Evolutionary conservation across 2,113 vertebrate species (phyloP), one percentile per base, ranked within the genome.

Genomic region (Festucalex cinctus): DNA sequence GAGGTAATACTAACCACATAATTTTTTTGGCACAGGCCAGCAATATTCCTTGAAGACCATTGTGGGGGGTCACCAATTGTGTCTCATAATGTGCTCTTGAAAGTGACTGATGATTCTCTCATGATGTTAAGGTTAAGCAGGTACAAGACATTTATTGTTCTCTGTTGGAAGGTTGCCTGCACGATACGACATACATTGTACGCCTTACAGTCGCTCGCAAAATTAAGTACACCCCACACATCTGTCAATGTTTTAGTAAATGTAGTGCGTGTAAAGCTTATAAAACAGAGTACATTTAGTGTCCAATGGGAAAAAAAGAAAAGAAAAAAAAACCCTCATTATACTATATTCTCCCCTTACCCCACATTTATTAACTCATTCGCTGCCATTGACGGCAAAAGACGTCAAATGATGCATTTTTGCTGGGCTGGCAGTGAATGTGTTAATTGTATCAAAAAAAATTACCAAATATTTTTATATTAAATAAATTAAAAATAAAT

Each of bases 71-170:
- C 22, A 63, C 49, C 4, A 41, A 20, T 28, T 48, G 61, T 53
- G 28, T 65, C 32, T 26, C 19, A 8, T 53, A 28, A 66, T 77
- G 26, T 56, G 51, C 44, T 73, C 22, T 54, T 48, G 24, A 62
- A 70, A 71, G 58, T 46, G 39, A 69, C 43, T 39, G 67, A 76
- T 48, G n/a, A 68, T 43, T 46, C 28, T 83, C 63, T 63, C 82
- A 48, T 71, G 63, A 57, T 77, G 66, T 53, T 57, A 62, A 71
- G 39, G 59, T 59, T 61, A 71, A 78, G 77, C 51, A 82, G 56
- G 44, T 78, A 74, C 46, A 70, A 74, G 61, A 74, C 73, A 81
- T 65, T 78, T 73, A 83, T 78, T 37, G 35, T 59, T 63, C 70
- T 53, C 41, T 46, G 9, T 16, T 71, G 26, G 51, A 65, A 58